Conservation (phyloP, 2,888 invertebrate species). For the Sphecodes monilicornis region DNA sequence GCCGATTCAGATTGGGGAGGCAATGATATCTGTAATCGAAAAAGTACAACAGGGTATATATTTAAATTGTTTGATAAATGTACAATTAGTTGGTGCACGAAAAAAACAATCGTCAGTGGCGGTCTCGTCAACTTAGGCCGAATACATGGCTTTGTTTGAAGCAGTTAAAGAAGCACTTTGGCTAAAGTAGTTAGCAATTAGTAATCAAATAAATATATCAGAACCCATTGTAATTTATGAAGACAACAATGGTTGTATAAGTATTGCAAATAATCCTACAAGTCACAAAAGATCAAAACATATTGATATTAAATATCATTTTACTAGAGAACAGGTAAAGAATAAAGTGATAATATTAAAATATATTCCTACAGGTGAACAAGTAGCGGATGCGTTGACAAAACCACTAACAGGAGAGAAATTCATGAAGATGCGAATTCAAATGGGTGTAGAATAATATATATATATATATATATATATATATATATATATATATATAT, state of each 20-base stretch:
- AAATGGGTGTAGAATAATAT: too few relatives aligned
- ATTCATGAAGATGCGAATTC: too few relatives aligned
- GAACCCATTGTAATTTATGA: too few relatives aligned
- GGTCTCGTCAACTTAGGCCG: background rate
- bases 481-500: too few relatives aligned
- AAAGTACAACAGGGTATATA: too few relatives aligned
- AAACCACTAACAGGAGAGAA: too few relatives aligned
- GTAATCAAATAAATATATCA: background rate
- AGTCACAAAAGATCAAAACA: background rate
- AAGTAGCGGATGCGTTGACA: background rate
- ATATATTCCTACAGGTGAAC: background rate
- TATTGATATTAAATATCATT: conserved; percentile 4
- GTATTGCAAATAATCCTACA: background rate
- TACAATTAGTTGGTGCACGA: too few relatives aligned
- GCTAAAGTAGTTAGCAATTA: background rate
- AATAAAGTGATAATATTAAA: background rate
- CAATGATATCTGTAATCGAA: background rate
- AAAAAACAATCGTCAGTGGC: too few relatives aligned
- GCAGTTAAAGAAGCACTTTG: conserved; percentile 2
- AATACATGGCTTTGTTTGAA: conserved; percentile 13
- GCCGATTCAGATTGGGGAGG: too few relatives aligned
- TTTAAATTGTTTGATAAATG: too few relatives aligned
- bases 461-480: too few relatives aligned
- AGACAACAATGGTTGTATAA: too few relatives aligned
- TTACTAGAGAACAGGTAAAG: background rate